These are phyloP conservation scores for Natator depressus DNA, from an alignment of 2,113 vertebrate genomes.

Conservation along the genomic window DNA sequence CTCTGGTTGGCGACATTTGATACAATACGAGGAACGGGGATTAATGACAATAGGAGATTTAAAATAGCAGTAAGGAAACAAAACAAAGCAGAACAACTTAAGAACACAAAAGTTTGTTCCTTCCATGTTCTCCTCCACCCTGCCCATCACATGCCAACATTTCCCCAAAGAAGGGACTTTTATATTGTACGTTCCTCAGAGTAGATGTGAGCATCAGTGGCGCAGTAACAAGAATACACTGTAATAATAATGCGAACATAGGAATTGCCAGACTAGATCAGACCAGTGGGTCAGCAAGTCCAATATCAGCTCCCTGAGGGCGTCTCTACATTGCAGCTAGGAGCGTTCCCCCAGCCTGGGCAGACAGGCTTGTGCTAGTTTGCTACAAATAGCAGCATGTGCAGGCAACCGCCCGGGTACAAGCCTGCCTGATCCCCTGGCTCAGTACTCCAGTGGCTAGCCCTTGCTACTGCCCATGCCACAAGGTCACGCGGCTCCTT, in stretches of 20 bases:
- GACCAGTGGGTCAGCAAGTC: background rate
- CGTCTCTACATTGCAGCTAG: background rate
- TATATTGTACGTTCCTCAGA: background rate
- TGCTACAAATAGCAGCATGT: no score
- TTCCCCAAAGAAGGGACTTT: background rate
- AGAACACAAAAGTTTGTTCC: background rate
- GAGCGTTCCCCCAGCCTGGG: no score
- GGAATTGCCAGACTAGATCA: background rate
- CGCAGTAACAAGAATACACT: background rate
- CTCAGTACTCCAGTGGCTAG: no score
- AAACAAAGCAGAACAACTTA: background rate
- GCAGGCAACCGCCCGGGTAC: no score
- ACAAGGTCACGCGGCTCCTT: background rate
- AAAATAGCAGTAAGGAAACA: rapidly evolving
- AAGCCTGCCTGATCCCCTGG: no score
- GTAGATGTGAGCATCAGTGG: background rate
- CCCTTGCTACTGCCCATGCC: no score
- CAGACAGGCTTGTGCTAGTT: no score
- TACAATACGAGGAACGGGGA: rapidly evolving
- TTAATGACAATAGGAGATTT: rapidly evolving
- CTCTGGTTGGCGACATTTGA: background rate
- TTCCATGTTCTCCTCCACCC: background rate
- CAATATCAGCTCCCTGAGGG: background rate
- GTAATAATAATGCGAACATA: background rate
- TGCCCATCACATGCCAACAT: background rate